Percentiles rank a stretch among this genome's conserved stretches.
These are phyloP conservation scores for Leucosticte australis DNA, from an alignment of 2,113 vertebrate genomes.

Conservation along the genomic window DNA sequence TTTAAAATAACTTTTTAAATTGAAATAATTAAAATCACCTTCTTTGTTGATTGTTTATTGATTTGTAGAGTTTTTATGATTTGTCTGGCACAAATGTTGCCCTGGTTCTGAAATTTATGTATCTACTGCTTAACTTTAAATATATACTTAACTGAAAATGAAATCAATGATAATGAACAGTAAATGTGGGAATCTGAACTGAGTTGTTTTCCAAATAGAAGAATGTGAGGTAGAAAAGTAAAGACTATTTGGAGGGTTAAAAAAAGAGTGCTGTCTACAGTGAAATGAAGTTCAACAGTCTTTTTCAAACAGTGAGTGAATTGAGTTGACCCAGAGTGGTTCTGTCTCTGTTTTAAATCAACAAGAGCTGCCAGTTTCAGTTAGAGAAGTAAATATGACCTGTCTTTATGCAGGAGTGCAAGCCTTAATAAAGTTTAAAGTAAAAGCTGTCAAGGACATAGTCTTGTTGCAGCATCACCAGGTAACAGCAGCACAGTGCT, in stretches of 20 bases:
- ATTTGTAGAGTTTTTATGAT: neutral
- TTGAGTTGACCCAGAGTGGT: neutral
- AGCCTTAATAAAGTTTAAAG: neutral
- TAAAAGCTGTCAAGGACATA: neutral
- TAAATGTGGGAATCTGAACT: neutral
- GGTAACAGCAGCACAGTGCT: neutral
- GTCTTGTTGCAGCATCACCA: neutral
- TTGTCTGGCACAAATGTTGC: neutral
- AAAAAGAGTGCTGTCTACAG: neutral
- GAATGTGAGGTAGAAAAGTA: neutral
- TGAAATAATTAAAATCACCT: neutral
- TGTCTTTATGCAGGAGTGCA: neutral
- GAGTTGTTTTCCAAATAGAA: neutral
- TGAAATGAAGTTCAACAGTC: neutral
- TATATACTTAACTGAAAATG: neutral
- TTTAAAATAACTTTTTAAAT: neutral
- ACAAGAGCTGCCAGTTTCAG: neutral
- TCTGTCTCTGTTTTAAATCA: neutral
- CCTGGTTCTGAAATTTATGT: neutral
- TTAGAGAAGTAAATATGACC: neutral
- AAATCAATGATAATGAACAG: neutral
- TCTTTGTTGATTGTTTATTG: neutral
- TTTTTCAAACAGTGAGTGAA: neutral
- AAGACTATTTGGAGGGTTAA: neutral
- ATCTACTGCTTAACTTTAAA: neutral